Conservation (phyloP, 2,797 vertebrate species). For the Streptopelia turtur region DNA sequence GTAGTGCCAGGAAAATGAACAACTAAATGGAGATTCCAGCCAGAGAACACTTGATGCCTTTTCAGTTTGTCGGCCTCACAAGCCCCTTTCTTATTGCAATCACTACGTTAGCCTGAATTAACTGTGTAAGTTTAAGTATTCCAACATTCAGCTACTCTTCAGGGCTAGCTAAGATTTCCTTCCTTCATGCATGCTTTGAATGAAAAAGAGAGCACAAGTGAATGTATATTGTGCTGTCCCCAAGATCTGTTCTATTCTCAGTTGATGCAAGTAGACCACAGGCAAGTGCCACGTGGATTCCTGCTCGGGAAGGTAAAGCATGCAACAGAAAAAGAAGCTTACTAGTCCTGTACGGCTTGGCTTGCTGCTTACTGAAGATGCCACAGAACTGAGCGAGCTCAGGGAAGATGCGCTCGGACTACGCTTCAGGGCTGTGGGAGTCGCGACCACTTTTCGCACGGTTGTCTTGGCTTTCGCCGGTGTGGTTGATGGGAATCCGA, state of each 20-base stretch:
- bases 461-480: slow-evolving; percentile 94
- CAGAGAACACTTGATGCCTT: neutral
- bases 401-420: slow-evolving; percentile 96
- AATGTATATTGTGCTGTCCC: neutral
- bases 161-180: slow-evolving; percentile 58
- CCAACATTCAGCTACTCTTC: neutral
- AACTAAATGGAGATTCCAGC: neutral
- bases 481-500: slow-evolving; percentile 96
- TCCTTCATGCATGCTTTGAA: slow-evolving; percentile 49
- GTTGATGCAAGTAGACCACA: neutral
- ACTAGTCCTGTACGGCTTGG: slow-evolving; percentile 98
- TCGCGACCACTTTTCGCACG: slow-evolving; percentile 84
- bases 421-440: slow-evolving; percentile 87
- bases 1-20: neutral
- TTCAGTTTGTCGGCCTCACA: neutral
- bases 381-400: slow-evolving; percentile 95
- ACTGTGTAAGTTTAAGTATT: neutral
- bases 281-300: neutral
- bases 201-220: neutral
- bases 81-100: slow-evolving; percentile 48
- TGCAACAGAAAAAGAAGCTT: slow-evolving; percentile 74
- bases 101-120: slow-evolving; percentile 36
- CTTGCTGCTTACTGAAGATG: slow-evolving; percentile 95
- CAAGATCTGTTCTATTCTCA: neutral
- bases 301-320: neutral